A percentile compares a stretch with the other conserved stretches of the same genome.
Evolutionary conservation across 2,888 invertebrate species (phyloP).

Genomic region (Lasius platythorax): DNA sequence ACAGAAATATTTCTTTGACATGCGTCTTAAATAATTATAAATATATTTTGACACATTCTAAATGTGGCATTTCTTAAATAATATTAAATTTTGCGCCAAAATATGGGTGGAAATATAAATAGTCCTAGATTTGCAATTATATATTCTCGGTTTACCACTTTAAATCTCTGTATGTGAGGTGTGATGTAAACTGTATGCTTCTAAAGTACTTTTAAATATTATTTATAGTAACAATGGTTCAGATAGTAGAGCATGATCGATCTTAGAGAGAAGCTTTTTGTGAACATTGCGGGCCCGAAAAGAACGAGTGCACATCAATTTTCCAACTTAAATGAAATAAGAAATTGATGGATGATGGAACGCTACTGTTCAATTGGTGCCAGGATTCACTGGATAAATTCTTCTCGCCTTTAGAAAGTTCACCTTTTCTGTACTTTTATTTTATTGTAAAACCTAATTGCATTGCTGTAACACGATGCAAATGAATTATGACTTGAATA

Average conservation of each 20-base stretch:
- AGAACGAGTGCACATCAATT: constrained; percentile 51
- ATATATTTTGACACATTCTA: neutral
- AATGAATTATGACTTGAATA: neutral
- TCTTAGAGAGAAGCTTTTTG: constrained; percentile 42
- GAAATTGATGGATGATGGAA: constrained; percentile 55
- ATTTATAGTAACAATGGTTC: constrained; percentile 35
- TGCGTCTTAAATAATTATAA: neutral
- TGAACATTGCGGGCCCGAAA: neutral
- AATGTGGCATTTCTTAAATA: neutral
- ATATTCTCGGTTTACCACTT: neutral
- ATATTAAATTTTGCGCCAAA: neutral
- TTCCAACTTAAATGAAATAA: constrained; percentile 50
- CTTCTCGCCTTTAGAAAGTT: constrained; percentile 24
- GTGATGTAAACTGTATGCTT: neutral
- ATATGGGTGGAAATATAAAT: neutral
- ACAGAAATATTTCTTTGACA: neutral
- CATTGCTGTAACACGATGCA: neutral
- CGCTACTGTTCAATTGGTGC: constrained; percentile 39
- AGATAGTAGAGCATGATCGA: constrained; percentile 40
- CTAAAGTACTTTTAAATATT: constrained; percentile 21
- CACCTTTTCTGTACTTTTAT: neutral
- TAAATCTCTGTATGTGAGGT: constrained; percentile 2
- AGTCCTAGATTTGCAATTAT: neutral
- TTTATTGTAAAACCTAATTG: constrained; percentile 16
- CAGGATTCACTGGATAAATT: constrained; percentile 40